Evolutionary conservation across 2,113 vertebrate species (phyloP).

Genomic region (Pedetes capensis): DNA sequence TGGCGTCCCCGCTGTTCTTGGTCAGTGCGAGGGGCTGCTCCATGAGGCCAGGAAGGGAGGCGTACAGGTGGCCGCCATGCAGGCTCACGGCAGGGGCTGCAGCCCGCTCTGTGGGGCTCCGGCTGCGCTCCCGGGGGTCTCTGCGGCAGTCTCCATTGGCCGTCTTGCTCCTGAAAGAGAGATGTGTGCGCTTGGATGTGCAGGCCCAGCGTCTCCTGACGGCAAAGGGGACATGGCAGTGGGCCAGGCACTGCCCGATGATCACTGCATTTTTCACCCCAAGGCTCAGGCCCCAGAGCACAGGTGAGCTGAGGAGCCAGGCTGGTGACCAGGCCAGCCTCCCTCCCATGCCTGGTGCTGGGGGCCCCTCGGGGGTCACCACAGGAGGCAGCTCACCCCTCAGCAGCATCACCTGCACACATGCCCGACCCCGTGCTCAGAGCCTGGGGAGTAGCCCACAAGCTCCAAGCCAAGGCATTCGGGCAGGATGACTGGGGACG

Average conservation of each 20-base stretch:
- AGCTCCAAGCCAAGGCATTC: no score
- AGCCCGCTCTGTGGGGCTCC: slow-evolving; percentile 93
- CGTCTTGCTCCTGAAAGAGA: slow-evolving; percentile 89
- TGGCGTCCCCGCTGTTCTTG: slow-evolving; percentile 92
- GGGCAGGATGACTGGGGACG: no score
- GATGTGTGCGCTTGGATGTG: background rate
- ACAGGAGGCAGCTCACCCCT: no score
- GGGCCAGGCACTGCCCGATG: background rate
- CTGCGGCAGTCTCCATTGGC: slow-evolving; percentile 95
- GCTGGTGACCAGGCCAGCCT: no score
- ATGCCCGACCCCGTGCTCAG: no score
- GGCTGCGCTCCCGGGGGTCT: slow-evolving; percentile 92
- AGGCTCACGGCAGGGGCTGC: slow-evolving; percentile 89
- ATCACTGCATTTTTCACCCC: no score
- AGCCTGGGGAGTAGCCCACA: no score
- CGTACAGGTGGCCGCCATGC: slow-evolving; percentile 89
- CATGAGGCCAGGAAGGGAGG: slow-evolving; percentile 92
- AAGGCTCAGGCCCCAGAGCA: no score
- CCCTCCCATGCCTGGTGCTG: no score
- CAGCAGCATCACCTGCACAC: no score
- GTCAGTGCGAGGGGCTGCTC: slow-evolving; percentile 98
- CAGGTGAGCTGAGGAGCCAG: no score
- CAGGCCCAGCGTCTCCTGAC: accelerated
- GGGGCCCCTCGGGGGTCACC: no score
- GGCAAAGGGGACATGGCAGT: accelerated